Conservation (phyloP, 2,888 invertebrate genomes). For the Lottia gigantea region DNA sequence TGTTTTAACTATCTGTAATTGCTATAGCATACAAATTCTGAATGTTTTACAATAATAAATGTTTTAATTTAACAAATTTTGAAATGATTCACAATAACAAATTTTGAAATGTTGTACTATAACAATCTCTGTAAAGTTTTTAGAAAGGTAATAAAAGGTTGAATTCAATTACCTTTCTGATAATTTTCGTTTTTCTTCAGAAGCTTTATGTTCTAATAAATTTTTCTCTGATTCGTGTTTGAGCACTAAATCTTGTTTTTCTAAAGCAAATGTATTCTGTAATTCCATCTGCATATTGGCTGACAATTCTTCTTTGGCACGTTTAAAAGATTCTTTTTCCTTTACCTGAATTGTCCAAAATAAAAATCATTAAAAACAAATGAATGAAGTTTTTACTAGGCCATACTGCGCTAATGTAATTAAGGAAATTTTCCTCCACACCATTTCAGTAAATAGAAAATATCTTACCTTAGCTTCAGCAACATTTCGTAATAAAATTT, state of each 20-base stretch:
- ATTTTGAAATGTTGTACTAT: no score
- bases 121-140: no score
- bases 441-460: no score
- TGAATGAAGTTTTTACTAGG: neutral
- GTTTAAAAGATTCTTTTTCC: slow-evolving; percentile 42
- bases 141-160: no score
- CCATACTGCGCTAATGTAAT: no score
- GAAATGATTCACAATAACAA: no score
- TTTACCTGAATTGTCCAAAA: slow-evolving; percentile 34
- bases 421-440: no score
- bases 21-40: no score
- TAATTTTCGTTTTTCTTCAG: slow-evolving; percentile 41
- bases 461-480: slow-evolving; percentile 50
- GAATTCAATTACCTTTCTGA: slow-evolving; percentile 20
- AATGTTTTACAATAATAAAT: no score
- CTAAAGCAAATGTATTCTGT: slow-evolving; percentile 44
- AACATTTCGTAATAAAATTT: slow-evolving; percentile 40
- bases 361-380: neutral
- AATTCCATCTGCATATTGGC: slow-evolving; percentile 49
- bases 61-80: no score
- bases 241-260: slow-evolving; percentile 50
- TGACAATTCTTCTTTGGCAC: slow-evolving; percentile 36
- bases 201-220: slow-evolving; percentile 40
- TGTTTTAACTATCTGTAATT: no score
- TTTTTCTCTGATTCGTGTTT: slow-evolving; percentile 54